Evolutionary conservation across 1,140 invertebrate species (phyloP).

Genomic region (Tetraneura akinire): DNA sequence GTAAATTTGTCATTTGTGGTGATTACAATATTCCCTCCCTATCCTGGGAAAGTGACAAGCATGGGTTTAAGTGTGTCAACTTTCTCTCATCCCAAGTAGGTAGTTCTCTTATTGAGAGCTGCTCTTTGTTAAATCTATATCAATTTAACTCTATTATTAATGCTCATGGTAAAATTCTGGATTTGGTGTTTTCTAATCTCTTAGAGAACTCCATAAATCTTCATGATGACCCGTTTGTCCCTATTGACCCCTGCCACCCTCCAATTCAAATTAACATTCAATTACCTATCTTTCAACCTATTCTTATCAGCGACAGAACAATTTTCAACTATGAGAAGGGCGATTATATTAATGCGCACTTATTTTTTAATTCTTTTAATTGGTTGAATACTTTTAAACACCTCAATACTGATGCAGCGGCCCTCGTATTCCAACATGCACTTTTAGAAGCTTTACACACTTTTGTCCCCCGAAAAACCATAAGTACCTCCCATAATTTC

Average conservation of each 20-base stretch:
- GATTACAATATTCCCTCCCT: not conserved
- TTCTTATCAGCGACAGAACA: not conserved
- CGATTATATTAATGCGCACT: not conserved
- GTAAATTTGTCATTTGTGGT: not conserved
- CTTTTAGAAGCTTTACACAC: not conserved
- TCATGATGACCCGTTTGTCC: not conserved
- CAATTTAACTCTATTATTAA: not conserved
- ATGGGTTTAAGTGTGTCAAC: not conserved
- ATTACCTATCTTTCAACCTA: not conserved
- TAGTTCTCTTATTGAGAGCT: not conserved
- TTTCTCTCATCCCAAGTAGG: not conserved
- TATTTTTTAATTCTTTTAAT: conserved; percentile 16
- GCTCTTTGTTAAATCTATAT: not conserved
- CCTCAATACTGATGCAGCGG: not conserved
- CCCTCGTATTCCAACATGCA: not conserved
- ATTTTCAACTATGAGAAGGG: not conserved
- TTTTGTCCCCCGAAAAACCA: conserved; percentile 10
- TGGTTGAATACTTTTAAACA: not conserved
- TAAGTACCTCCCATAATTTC: no score
- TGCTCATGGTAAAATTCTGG: not conserved
- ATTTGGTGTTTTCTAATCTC: not conserved
- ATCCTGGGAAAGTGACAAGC: not conserved
- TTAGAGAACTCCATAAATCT: not conserved
- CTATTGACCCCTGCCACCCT: not conserved
- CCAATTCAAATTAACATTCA: not conserved